These are phyloP conservation scores for Xenopus laevis DNA, from an alignment of 2,113 vertebrate genomes.

Conservation along the genomic window DNA sequence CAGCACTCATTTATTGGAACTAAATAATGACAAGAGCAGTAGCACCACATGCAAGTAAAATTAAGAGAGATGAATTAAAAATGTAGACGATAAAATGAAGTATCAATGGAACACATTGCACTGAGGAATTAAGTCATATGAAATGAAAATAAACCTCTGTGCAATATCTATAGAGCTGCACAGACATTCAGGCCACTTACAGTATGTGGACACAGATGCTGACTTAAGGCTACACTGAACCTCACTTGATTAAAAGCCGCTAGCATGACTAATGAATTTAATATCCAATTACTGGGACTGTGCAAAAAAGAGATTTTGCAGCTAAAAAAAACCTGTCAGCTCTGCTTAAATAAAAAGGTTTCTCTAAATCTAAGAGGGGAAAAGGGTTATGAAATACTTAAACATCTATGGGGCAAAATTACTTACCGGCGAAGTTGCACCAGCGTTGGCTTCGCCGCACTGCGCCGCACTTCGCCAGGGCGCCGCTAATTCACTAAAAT, in stretches of 20 bases:
- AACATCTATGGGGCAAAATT: too few relatives aligned
- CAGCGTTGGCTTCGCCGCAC: too few relatives aligned
- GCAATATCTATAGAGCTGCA: not conserved
- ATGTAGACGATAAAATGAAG: not conserved
- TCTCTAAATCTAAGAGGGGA: not conserved
- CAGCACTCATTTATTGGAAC: too few relatives aligned
- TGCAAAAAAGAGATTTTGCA: not conserved
- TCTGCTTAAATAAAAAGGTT: conserved; percentile 12
- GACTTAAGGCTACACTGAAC: conserved; percentile 34
- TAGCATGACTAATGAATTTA: conserved; percentile 40
- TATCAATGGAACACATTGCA: not conserved
- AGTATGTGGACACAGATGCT: conserved; percentile 40
- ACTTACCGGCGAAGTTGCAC: too few relatives aligned
- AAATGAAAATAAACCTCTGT: not conserved
- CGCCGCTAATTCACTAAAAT: too few relatives aligned
- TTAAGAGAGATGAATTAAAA: too few relatives aligned
- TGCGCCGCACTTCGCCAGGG: too few relatives aligned
- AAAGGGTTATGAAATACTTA: too few relatives aligned
- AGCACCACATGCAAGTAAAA: too few relatives aligned
- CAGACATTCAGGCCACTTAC: conserved; percentile 16
- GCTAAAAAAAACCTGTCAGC: not conserved
- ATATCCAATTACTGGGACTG: conserved; percentile 18
- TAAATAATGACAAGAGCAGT: too few relatives aligned
- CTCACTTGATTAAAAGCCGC: conserved; percentile 31
- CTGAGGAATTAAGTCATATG: not conserved